Percentiles rank a stretch among this genome's conserved stretches.
Conservation (phyloP, 2,888 invertebrate species). For the Conchocele bisecta region DNA sequence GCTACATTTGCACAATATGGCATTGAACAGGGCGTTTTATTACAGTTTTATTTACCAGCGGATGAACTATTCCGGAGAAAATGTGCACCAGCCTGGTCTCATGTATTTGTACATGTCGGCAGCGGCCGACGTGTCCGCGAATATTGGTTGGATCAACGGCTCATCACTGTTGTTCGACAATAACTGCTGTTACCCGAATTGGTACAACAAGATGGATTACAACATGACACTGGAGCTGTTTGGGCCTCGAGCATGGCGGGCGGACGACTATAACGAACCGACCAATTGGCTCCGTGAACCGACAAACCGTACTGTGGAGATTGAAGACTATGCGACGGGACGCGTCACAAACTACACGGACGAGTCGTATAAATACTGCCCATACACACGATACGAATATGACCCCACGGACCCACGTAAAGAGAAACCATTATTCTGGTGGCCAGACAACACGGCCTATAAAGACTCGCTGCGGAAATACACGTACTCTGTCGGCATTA, state of each 20-base stretch:
- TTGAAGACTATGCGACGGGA: slow-evolving; percentile 86
- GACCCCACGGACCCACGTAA: slow-evolving; percentile 36
- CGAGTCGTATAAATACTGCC: slow-evolving; percentile 30
- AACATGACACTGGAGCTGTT: slow-evolving; percentile 97
- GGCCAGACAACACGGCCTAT: slow-evolving; percentile 32
- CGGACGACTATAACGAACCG: slow-evolving; percentile 87
- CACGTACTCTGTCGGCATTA: slow-evolving; percentile 73
- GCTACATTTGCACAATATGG: slow-evolving; percentile 97
- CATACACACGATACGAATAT: slow-evolving; percentile 9
- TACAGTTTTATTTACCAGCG: slow-evolving; percentile 70
- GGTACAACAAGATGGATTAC: slow-evolving; percentile 87
- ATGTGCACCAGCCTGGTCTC: slow-evolving; percentile 97
- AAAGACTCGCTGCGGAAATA: slow-evolving; percentile 79
- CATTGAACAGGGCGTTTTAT: slow-evolving; percentile 95
- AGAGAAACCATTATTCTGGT: slow-evolving; percentile 46
- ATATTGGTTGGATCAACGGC: slow-evolving; percentile 90
- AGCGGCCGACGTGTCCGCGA: slow-evolving; percentile 96
- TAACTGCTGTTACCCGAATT: slow-evolving; percentile 95
- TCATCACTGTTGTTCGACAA: slow-evolving; percentile 96
- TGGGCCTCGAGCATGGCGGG: slow-evolving; percentile 92
- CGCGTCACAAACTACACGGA: slow-evolving; percentile 90
- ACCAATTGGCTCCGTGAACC: slow-evolving; percentile 97
- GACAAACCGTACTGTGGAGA: slow-evolving; percentile 92
- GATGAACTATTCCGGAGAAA: slow-evolving; percentile 80
- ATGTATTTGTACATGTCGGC: slow-evolving; percentile 98